These are phyloP conservation scores for Sarcophaga caerulescens DNA, from an alignment of 2,888 invertebrate genomes.

Conservation along the genomic window DNA sequence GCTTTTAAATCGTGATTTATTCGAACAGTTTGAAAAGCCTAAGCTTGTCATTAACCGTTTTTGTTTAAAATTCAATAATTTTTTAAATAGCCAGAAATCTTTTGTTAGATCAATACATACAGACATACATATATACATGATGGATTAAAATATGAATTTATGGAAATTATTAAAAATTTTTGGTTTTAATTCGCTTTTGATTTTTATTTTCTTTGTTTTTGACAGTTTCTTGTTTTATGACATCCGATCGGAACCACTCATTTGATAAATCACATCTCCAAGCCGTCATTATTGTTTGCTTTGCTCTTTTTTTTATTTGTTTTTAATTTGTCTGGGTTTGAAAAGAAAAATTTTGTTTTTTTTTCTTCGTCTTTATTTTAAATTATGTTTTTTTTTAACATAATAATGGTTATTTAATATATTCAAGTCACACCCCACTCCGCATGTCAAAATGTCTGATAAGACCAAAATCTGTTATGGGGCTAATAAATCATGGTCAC, in stretches of 20 bases:
- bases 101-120: too few species aligned
- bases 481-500: not conserved
- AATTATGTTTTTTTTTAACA: not conserved
- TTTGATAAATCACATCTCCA: too few species aligned
- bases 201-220: not conserved
- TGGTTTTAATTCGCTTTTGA: not conserved
- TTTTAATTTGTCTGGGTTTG: too few species aligned
- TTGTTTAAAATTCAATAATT: not conserved
- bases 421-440: not conserved
- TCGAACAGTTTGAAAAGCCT: slow-evolving; percentile 3
- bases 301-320: too few species aligned
- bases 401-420: not conserved
- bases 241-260: too few species aligned
- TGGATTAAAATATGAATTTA: not conserved
- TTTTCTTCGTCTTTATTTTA: not conserved
- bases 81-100: too few species aligned
- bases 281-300: too few species aligned
- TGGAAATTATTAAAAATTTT: not conserved
- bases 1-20: slow-evolving; percentile 3
- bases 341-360: not conserved
- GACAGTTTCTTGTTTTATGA: not conserved
- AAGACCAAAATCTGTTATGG: not conserved
- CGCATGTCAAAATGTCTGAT: not conserved
- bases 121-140: too few species aligned
- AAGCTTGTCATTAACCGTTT: not conserved